Conservation (phyloP, 2,888 invertebrate genomes). For the Pardosa pseudoannulata region DNA sequence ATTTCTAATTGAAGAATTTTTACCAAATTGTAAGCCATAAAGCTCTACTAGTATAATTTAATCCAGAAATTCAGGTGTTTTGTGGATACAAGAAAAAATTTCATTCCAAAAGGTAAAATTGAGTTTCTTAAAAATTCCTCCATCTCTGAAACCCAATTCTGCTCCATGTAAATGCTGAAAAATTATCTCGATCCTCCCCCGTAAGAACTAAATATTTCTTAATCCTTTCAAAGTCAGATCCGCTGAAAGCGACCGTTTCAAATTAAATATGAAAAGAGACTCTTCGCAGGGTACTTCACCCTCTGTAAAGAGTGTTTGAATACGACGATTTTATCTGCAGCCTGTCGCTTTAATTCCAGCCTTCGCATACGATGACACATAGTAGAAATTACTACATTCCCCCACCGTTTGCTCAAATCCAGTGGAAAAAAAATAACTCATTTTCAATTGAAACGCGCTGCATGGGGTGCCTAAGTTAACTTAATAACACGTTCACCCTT, state of each 20-base stretch:
- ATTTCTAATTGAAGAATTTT: too few species aligned
- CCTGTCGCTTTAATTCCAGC: neutral
- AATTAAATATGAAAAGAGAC: neutral
- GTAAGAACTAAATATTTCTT: too few species aligned
- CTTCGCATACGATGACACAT: neutral
- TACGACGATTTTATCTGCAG: neutral
- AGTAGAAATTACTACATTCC: neutral
- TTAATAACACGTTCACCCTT: neutral
- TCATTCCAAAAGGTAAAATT: too few species aligned
- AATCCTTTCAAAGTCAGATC: too few species aligned
- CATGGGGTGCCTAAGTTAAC: neutral
- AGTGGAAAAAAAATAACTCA: neutral
- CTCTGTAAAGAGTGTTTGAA: neutral
- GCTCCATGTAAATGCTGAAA: too few species aligned
- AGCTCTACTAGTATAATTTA: too few species aligned
- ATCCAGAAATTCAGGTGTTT: too few species aligned
- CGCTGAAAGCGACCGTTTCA: neutral
- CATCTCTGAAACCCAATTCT: too few species aligned
- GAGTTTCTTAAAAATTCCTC: too few species aligned
- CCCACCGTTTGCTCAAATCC: neutral
- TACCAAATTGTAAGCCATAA: too few species aligned
- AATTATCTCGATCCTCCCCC: too few species aligned
- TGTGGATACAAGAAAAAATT: too few species aligned
- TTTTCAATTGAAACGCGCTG: neutral
- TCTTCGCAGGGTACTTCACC: neutral